Percentiles rank a stretch among this genome's conserved stretches.
These are phyloP conservation scores for Corella eumyota DNA, from an alignment of 23 tunicate genomes.

Conservation along the genomic window DNA sequence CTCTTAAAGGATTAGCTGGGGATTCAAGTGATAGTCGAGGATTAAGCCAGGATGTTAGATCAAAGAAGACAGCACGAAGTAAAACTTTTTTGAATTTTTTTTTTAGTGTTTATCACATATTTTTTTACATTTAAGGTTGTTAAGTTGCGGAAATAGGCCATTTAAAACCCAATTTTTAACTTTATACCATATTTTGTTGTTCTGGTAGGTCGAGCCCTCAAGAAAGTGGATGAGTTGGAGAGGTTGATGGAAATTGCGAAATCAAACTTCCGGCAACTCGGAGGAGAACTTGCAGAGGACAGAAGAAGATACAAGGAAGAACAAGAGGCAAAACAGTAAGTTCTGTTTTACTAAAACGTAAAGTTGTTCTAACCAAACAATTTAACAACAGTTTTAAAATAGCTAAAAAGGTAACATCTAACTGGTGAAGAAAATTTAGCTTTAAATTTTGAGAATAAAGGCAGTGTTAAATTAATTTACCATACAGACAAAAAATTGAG, in stretches of 20 bases:
- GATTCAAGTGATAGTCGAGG: constrained; percentile 64
- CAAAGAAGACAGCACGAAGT: constrained; percentile 63
- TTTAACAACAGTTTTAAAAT: background rate
- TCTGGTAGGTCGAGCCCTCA: constrained; percentile 41
- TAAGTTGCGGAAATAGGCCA: background rate
- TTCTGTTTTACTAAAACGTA: background rate
- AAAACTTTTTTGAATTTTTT: no score
- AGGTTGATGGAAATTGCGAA: constrained; percentile 55
- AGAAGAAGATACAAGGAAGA: constrained; percentile 25
- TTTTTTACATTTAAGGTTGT: constrained; percentile 1
- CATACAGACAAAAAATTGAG: constrained; percentile 28
- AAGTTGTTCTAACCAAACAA: background rate
- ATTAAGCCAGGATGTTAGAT: constrained; percentile 17
- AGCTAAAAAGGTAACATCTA: background rate
- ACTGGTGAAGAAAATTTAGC: no score
- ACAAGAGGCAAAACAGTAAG: constrained; percentile 38
- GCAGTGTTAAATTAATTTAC: no score
- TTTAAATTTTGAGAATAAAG: no score
- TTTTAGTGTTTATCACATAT: no score
- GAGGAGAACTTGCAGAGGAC: constrained; percentile 82
- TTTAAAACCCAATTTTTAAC: background rate
- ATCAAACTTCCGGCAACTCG: constrained; percentile 65
- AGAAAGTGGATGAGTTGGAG: constrained; percentile 56
- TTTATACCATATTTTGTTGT: background rate
- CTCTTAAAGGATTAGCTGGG: constrained; percentile 58